phyloP scores from a whole-genome alignment of 2,113 vertebrate genomes.

The Podarcis raffonei region DNA sequence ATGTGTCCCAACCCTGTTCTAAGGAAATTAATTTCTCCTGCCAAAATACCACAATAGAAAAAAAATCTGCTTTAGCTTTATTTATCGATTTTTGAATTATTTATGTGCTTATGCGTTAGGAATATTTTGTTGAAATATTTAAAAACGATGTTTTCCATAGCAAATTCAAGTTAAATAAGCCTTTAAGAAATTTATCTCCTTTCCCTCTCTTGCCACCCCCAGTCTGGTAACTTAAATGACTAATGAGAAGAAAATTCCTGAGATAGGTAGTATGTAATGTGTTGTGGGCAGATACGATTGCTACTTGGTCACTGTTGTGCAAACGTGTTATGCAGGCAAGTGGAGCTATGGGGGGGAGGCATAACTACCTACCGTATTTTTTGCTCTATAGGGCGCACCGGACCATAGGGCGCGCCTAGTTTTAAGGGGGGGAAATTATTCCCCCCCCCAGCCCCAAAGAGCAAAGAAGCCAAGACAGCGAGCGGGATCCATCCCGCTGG shows the following conservation, averaged over 20 bases:
- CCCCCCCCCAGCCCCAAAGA: too few relatives aligned
- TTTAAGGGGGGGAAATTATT: too few relatives aligned
- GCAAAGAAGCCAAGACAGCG: too few relatives aligned
- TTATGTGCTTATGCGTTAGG: too few relatives aligned
- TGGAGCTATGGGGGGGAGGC: neutral
- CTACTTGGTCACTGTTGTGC: neutral
- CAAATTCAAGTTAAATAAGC: neutral
- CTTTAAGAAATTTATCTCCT: neutral
- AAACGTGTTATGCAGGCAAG: neutral
- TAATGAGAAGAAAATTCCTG: neutral
- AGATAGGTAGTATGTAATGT: neutral
- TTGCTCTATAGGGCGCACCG: too few relatives aligned
- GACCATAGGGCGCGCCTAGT: too few relatives aligned
- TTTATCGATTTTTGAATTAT: too few relatives aligned
- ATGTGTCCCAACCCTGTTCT: neutral
- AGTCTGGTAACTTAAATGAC: neutral
- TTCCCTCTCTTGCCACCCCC: neutral
- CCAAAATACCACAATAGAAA: neutral
- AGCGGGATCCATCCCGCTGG: too few relatives aligned
- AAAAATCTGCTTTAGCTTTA: neutral
- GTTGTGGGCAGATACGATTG: neutral
- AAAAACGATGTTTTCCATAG: neutral
- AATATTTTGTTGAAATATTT: neutral
- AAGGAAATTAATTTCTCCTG: neutral
- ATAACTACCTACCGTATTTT: too few relatives aligned